phyloP scores from a whole-genome alignment of 1,140 invertebrate genomes.

The Drosophila sp. region DNA sequence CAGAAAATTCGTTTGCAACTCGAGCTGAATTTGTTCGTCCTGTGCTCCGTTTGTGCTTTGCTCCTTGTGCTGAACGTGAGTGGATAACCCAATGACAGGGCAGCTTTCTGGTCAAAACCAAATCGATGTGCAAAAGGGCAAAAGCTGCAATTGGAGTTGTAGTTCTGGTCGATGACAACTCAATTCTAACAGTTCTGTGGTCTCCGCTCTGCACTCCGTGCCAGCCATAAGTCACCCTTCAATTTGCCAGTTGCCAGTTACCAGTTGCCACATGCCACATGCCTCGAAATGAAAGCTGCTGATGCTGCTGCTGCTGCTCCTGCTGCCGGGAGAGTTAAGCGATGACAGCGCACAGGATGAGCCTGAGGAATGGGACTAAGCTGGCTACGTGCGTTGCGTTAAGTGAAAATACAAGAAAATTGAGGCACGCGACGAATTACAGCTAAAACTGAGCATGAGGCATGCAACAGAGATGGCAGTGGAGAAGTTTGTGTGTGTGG shows the following conservation, averaged over 20 bases:
- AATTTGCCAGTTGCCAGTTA: slow-evolving; percentile 43
- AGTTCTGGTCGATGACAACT: slow-evolving; percentile 63
- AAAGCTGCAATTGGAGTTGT: slow-evolving; percentile 30
- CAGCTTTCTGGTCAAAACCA: slow-evolving; percentile 26
- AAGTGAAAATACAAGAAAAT: slow-evolving; percentile 70
- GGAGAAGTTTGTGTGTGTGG: background rate
- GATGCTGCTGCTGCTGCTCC: too few relatives aligned
- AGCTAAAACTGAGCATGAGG: slow-evolving; percentile 24
- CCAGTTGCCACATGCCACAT: background rate
- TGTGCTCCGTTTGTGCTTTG: background rate
- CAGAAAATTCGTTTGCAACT: slow-evolving; percentile 15
- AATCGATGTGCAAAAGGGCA: slow-evolving; percentile 23
- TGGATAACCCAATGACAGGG: slow-evolving; percentile 50
- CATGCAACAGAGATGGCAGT: background rate
- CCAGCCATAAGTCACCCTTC: slow-evolving; percentile 75
- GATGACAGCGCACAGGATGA: slow-evolving; percentile 60
- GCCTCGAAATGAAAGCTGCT: slow-evolving; percentile 31
- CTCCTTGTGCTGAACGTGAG: slow-evolving; percentile 28
- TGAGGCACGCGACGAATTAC: slow-evolving; percentile 66
- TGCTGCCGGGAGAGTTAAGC: slow-evolving; percentile 48
- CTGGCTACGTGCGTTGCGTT: slow-evolving; percentile 71
- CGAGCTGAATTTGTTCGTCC: background rate
- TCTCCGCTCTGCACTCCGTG: slow-evolving; percentile 56
- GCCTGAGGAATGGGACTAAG: slow-evolving; percentile 35
- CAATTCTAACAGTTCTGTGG: slow-evolving; percentile 29